phyloP scores from a whole-genome alignment of 2,797 vertebrate species.

The Onychomys torridus region DNA sequence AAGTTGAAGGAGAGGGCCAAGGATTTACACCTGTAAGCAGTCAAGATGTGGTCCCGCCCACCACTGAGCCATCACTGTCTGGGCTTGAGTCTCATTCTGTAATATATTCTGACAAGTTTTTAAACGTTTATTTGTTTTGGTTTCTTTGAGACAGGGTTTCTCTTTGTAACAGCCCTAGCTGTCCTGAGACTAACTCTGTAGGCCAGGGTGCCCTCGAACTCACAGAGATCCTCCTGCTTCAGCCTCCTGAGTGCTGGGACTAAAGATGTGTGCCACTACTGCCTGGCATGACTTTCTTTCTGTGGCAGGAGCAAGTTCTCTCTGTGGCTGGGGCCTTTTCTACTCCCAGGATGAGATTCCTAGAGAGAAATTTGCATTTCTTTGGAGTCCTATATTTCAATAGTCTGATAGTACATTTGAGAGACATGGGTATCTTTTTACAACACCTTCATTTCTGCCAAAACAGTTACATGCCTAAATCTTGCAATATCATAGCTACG shows the following conservation, averaged over 20 bases:
- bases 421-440: background rate
- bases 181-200: no score
- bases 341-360: background rate
- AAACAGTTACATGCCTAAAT: background rate
- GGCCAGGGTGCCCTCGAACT: no score
- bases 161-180: no score
- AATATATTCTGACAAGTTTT: background rate
- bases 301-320: background rate
- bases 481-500: no score
- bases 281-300: background rate
- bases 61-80: background rate
- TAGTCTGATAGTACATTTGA: background rate
- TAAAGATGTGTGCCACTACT: no score
- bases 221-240: no score
- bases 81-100: background rate
- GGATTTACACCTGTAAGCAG: background rate
- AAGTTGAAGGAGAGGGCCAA: background rate
- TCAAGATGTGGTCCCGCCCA: background rate
- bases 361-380: background rate
- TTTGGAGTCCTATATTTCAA: background rate
- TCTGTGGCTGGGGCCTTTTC: background rate
- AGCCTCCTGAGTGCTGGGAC: no score
- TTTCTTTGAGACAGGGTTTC: no score
- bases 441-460: background rate
- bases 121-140: background rate